Evolutionary conservation across 2,113 vertebrate genomes (phyloP), one percentile per base, ranked within the genome.

Genomic region (Oryzias celebensis): DNA sequence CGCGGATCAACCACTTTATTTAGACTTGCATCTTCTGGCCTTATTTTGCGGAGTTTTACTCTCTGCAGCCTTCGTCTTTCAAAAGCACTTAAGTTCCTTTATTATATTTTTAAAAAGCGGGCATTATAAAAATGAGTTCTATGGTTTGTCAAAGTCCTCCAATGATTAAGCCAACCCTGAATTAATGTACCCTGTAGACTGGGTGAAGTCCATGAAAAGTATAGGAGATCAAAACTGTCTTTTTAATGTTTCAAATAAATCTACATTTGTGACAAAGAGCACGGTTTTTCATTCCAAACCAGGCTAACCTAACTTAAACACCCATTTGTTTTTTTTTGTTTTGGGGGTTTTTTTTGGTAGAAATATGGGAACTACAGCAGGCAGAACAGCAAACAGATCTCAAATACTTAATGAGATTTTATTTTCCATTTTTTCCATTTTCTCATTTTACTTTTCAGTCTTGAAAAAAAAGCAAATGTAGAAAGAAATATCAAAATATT

Each of bases 101-200:
- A 69, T 59, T 51, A 20, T 48, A 56, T 23, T 49, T 69, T 14
- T 58, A 63, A 75, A 77, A 75, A 64, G 59, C 28, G 50, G 51
- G 44, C 76, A 51, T 75, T 36, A 13, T 58, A 81, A 62, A 80
- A 70, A 52, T 65, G 55, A 59, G 77, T 74, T 76, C 73, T 65
- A 68, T 81, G 60, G 64, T 76, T 57, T 44, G 58, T 75, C 68
- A 48, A 65, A 65, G 58, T 69, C 77, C 67, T 79, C 54, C 50
- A 54, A 52, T 85, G 75, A 81, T 72, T 75, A 82, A 76, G 65
- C 68, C 71, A 85, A 82, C 62, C 75, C 68, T 66, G 65, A 74
- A 73, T 83, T 84, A 68, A 62, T 78, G 78, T 56, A 31, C 22
- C 61, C 31, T 6, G 17, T 60, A 48, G 56, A 16, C 61, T 58